A percentile compares a stretch with the other conserved stretches of the same genome.
phyloP scores from a whole-genome alignment of 1,140 invertebrate species.

The Drosophila lowei region DNA sequence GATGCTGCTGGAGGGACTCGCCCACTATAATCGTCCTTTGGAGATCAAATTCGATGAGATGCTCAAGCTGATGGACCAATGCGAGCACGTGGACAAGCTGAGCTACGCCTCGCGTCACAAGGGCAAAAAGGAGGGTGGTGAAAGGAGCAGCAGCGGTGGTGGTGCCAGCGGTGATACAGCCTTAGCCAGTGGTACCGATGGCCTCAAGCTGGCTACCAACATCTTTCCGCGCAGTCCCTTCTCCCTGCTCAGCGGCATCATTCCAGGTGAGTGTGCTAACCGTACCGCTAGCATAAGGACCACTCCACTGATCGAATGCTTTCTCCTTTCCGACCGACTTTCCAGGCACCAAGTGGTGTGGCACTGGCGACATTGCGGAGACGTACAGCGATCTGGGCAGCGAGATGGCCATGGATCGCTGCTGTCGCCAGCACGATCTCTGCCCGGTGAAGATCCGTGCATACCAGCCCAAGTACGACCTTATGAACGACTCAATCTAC shows the following conservation, averaged over 20 bases:
- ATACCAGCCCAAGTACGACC: conserved; percentile 89
- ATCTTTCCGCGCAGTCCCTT: conserved; percentile 86
- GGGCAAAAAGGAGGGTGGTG: conserved; percentile 64
- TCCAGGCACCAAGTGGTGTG: conserved; percentile 94
- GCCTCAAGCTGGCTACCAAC: conserved; percentile 68
- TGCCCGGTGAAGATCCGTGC: conserved; percentile 89
- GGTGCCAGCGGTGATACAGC: background rate
- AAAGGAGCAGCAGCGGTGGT: conserved; percentile 28
- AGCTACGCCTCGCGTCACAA: conserved; percentile 49
- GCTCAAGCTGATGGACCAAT: conserved; percentile 89
- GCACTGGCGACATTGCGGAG: conserved; percentile 92
- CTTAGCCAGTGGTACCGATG: conserved; percentile 33
- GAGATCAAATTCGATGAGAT: conserved; percentile 88
- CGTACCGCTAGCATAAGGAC: too few relatives aligned
- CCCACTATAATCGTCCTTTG: conserved; percentile 85
- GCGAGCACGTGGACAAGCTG: conserved; percentile 85
- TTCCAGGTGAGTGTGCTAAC: conserved; percentile 86
- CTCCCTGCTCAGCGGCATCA: conserved; percentile 89
- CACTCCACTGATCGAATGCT: background rate
- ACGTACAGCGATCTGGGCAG: conserved; percentile 92
- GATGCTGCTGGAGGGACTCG: conserved; percentile 85
- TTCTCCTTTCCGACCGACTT: background rate
- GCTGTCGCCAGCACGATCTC: conserved; percentile 93
- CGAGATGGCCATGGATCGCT: conserved; percentile 89
- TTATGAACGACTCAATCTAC: conserved; percentile 92